Percentiles rank a stretch among this genome's conserved stretches.
phyloP scores from a whole-genome alignment of 2,113 vertebrate species.

The Pelmatolapia mariae region DNA sequence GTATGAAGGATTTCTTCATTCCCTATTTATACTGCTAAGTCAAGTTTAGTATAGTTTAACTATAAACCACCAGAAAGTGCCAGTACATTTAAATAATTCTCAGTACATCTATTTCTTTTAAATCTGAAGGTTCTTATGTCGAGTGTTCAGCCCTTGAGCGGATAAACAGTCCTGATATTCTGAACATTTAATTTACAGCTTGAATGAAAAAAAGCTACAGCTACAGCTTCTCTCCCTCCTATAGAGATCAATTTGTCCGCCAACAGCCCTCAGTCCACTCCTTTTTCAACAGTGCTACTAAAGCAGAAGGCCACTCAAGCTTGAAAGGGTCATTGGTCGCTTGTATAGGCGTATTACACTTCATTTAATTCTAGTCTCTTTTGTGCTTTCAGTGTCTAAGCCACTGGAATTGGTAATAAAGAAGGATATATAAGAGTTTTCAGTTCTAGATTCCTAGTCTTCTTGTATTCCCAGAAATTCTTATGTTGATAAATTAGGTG shows the following conservation, averaged over 20 bases:
- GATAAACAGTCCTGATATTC: neutral
- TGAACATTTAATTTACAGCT: neutral
- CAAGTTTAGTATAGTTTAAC: neutral
- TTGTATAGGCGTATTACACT: neutral
- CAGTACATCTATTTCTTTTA: neutral
- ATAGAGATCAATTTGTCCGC: neutral
- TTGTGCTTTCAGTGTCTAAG: neutral
- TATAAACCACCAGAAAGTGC: neutral
- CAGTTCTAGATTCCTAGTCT: neutral
- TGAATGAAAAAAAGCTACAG: neutral
- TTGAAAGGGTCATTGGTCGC: neutral
- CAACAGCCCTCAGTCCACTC: neutral
- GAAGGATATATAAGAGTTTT: neutral
- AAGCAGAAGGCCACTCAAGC: neutral
- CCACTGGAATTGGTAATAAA: neutral
- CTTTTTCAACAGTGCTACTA: neutral
- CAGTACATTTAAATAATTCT: neutral
- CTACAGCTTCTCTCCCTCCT: neutral
- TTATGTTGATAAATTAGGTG: neutral
- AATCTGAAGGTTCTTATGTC: neutral
- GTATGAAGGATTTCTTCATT: slow-evolving; percentile 22
- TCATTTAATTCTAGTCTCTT: neutral
- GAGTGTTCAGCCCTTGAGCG: neutral
- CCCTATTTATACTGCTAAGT: neutral
- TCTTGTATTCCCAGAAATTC: neutral